Evolutionary conservation across 1,140 invertebrate genomes (phyloP), one percentile per base, ranked within the genome.

Genomic region (Cheumatopsyche charites): DNA sequence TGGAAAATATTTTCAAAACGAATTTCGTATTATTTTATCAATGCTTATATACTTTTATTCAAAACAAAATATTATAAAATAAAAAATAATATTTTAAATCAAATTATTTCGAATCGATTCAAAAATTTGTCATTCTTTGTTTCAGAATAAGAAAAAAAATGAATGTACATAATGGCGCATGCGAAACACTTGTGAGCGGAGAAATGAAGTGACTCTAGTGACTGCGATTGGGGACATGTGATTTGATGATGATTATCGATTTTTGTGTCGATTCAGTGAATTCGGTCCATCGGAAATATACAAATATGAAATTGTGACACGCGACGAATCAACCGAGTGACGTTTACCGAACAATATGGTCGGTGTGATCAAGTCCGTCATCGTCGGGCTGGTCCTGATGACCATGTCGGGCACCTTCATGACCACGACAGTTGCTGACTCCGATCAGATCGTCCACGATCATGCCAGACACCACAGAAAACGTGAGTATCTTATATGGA

Each of bases 381-480:
- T 45, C 58, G n/a, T 74, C 15, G 63, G 63, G 23, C 49, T 74
- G 69, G 73, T 67, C 55, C 49, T 74, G 65, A 58, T 25, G 55
- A 25, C 63, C 41, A 68, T 68, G 17, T 71, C 55, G 9, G 67
- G 52, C 43, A 52, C 65, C 13, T 55, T 68, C 21, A 45, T 68
- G 66, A 17, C 42, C 41, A 55, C 55, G 11, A 49, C 42, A 5
- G 17, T 65, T 29, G 70, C 41, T 1, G 21, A 62, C n/a, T 6
- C 47, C 9, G 69, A 74, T 45, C 13, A 25, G 23, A 36, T 43
- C 4, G 23, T 62, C 23, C 70, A 74, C 36, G 73, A 74, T n/a
- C 73, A 74, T 36, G 65, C 73, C 41, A 71, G 73, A 45, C 73
- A 74, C 21, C 73, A 74, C 45, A 71, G 58, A 68, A 74, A 74